phyloP scores from a whole-genome alignment of 2,888 invertebrate species.

The Lasiommata megera region DNA sequence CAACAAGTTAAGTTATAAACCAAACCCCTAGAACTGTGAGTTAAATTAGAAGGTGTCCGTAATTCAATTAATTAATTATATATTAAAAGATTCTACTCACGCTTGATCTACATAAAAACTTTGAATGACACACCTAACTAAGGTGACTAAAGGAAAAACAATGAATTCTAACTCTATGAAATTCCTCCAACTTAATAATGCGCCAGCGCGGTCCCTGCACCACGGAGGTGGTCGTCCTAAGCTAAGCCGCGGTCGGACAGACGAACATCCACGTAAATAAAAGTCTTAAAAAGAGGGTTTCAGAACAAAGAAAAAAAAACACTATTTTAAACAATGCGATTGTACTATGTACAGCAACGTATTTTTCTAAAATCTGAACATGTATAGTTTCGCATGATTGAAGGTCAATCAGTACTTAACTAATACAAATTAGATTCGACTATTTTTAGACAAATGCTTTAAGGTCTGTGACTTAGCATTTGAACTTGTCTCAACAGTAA shows the following conservation, averaged over 20 bases:
- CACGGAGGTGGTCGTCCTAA: too few relatives aligned
- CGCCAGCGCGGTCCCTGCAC: too few relatives aligned
- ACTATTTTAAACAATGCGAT: too few relatives aligned
- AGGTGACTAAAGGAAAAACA: background rate
- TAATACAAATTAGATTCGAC: slow-evolving; percentile 4
- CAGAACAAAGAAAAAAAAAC: too few relatives aligned
- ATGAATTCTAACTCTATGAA: background rate
- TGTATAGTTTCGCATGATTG: background rate
- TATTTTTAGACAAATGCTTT: background rate
- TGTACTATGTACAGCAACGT: background rate
- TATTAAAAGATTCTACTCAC: slow-evolving; percentile 1
- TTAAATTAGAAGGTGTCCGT: background rate
- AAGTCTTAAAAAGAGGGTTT: too few relatives aligned
- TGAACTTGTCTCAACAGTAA: too few relatives aligned
- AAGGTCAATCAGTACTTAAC: background rate
- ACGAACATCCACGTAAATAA: too few relatives aligned
- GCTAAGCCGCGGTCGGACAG: too few relatives aligned
- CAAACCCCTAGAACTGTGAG: background rate
- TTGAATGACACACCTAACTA: background rate
- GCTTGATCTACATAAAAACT: background rate
- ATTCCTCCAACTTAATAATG: too few relatives aligned
- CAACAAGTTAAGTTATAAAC: background rate
- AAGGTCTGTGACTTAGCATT: background rate
- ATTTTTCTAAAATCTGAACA: background rate
- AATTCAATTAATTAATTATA: background rate